A percentile compares a stretch with the other conserved stretches of the same genome.
These are phyloP conservation scores for Lithophane leautieri DNA, from an alignment of 2,888 invertebrate species.

Conservation along the genomic window DNA sequence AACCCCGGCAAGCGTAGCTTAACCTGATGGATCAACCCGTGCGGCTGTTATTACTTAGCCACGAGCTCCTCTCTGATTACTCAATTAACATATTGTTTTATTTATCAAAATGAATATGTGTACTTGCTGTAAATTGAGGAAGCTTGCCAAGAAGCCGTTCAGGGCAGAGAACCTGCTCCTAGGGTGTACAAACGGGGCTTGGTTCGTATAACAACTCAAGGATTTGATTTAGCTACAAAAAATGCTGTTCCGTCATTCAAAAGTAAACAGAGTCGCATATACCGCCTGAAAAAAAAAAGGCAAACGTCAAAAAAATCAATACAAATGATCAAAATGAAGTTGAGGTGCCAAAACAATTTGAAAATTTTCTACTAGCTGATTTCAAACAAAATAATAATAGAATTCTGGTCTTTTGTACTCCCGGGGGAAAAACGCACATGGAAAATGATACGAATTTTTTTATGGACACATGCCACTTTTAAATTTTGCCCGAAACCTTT, in stretches of 20 bases:
- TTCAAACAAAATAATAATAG: conserved; percentile 1
- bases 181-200: background rate
- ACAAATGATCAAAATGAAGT: background rate
- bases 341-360: background rate
- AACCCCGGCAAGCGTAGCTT: no score
- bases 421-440: conserved; percentile 7
- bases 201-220: background rate
- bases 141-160: background rate
- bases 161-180: background rate
- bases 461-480: background rate
- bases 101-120: no score
- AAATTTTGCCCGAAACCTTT: conserved; percentile 8
- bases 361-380: background rate
- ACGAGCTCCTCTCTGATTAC: no score
- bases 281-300: background rate
- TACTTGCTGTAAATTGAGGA: no score
- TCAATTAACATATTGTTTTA: no score
- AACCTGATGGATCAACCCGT: no score
- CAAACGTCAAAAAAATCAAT: no score
- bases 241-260: background rate
- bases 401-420: conserved; percentile 9
- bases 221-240: background rate
- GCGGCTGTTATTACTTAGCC: no score
- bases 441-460: conserved; percentile 3
- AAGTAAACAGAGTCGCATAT: background rate